A percentile compares a stretch with the other conserved stretches of the same genome.
Conservation (phyloP, 2,888 invertebrate species). For the Leptinotarsa haldemani region DNA sequence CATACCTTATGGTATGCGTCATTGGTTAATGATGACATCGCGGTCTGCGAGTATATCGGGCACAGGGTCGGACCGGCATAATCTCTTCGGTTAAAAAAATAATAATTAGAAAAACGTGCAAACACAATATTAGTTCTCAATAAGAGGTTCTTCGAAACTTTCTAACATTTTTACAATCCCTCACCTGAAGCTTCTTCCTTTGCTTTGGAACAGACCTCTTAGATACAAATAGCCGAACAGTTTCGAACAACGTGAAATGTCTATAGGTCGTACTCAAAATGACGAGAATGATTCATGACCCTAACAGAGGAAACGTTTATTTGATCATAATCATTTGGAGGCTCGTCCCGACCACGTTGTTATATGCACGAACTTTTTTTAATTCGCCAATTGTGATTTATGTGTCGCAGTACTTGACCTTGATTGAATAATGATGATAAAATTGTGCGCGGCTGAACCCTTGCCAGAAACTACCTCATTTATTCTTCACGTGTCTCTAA, state of each 20-base stretch:
- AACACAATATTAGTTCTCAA: background rate
- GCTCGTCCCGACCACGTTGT: constrained; percentile 10
- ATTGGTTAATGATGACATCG: too few species aligned
- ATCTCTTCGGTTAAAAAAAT: background rate
- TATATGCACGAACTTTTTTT: background rate
- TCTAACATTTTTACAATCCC: background rate
- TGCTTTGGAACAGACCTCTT: background rate
- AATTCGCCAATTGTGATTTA: constrained; percentile 14
- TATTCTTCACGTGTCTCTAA: background rate
- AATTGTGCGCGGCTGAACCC: background rate
- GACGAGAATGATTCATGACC: constrained; percentile 8
- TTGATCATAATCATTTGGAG: constrained; percentile 7
- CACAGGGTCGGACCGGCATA: too few species aligned
- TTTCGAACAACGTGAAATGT: background rate
- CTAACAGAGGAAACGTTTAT: constrained; percentile 15
- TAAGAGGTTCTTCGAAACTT: background rate
- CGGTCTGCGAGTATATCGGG: too few species aligned
- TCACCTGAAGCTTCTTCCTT: background rate
- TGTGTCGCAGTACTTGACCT: constrained; percentile 11
- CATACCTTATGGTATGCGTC: too few species aligned
- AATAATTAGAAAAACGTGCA: background rate
- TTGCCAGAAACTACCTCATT: background rate
- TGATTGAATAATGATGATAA: constrained; percentile 3
- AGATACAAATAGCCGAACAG: background rate
- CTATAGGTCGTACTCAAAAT: background rate